Base-by-base conservation (phyloP, 2,888 invertebrate species). In the Tetramorium bicarinatum region DNA sequence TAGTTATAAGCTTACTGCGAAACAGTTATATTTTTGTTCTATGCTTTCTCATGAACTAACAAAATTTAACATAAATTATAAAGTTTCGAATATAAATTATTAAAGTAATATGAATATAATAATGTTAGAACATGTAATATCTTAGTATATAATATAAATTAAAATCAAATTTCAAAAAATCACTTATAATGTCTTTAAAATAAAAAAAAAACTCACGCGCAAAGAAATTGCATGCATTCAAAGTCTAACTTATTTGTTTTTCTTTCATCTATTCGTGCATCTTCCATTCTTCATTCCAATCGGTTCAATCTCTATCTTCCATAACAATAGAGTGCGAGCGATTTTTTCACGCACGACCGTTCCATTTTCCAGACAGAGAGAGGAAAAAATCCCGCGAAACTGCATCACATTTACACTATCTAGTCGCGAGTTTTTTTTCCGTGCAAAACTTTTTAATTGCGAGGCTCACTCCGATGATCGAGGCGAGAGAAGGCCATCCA, bases 381-480 rank as follows among this genome's bases (percentile, higher is more conserved):
- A 9, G 74, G 15, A 64, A 80, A 64, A 56, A 47, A 75, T 59
- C 34, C 49, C 44, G 41, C 77, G 64, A 38, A 71, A 56, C 74
- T 82, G 81, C 76, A 54, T 47, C 59, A 47, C 79, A 80, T 80
- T 80, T 80, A 69, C 79, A 79, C 69, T 47, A 59, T 56, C 69
- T 69, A 69, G 69, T 49, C 82, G 67, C 41, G 47, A 69, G 25
- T 61, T 67, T 59, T 66, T 89, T 87, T 88, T 85, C 86, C 89
- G 89, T 91, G 91, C 91, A 91, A 93, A 93, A 93, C 91, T 94
- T 94, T 94, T 94, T 94, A 94, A 94, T 94, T 93, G 93, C 93
- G 90, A 91, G 92, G 91, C 91, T 92, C 89, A 88, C 89, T 83
- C 88, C 80, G 59, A 84, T 80, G 79, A 69, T 77, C 84, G 90